Percentiles rank a stretch among this genome's conserved stretches.
phyloP scores from a whole-genome alignment of 2,888 invertebrate genomes.

The Campaea margaritaria region DNA sequence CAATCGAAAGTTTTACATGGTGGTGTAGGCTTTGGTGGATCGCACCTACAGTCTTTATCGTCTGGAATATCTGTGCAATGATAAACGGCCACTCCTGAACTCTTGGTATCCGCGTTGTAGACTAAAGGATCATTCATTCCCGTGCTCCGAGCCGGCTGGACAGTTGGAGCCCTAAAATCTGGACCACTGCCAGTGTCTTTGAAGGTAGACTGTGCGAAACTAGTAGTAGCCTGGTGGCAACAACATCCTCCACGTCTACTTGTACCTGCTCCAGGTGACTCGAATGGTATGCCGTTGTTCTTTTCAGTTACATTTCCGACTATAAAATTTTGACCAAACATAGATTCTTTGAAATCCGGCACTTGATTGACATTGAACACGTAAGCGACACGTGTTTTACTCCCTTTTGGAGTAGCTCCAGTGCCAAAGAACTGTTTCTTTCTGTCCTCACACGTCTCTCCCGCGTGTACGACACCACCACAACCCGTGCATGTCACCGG shows the following conservation, averaged over 20 bases:
- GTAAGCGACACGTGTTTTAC: constrained; percentile 60
- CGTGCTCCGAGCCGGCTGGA: constrained; percentile 40
- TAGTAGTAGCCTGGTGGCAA: constrained; percentile 41
- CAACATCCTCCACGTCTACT: constrained; percentile 45
- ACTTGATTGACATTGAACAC: constrained; percentile 58
- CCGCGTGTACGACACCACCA: constrained; percentile 56
- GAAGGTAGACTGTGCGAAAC: constrained; percentile 23
- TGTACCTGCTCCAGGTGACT: constrained; percentile 22
- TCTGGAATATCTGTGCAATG: constrained; percentile 62
- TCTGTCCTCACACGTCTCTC: constrained; percentile 69
- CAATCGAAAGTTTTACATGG: constrained; percentile 77
- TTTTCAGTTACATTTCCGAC: constrained; percentile 52
- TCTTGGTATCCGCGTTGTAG: constrained; percentile 48
- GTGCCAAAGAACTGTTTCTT: constrained; percentile 58
- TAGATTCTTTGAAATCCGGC: constrained; percentile 54
- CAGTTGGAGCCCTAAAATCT: constrained; percentile 30
- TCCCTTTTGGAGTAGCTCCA: constrained; percentile 59
- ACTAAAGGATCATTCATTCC: constrained; percentile 45
- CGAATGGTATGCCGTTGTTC: constrained; percentile 35
- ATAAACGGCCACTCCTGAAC: constrained; percentile 48
- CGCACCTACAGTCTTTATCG: constrained; percentile 74
- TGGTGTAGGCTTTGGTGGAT: constrained; percentile 68
- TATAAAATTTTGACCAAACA: constrained; percentile 57
- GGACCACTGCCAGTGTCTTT: constrained; percentile 37
- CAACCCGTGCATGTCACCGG: constrained; percentile 60